Evolutionary conservation across 2,888 invertebrate genomes (phyloP), one percentile per base, ranked within the genome.

Genomic region (Cabera pusaria): DNA sequence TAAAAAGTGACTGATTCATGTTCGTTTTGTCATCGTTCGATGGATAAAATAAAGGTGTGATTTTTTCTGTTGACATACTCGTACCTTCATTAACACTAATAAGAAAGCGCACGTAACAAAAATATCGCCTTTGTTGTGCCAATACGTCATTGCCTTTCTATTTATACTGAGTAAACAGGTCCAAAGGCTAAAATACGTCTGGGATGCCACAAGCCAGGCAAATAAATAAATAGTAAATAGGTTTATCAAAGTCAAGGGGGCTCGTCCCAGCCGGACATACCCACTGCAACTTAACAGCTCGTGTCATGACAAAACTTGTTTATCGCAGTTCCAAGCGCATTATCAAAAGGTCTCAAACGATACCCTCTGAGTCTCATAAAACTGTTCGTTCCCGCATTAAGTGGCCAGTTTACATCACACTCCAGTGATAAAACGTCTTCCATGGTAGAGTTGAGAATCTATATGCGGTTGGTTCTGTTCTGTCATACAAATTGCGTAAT

Each of bases 301-400:
- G 36, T 27, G 39, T 52, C 37, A 53, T 71, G 64, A 72, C 69
- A 64, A 64, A 51, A 62, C 59, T 48, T 44, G 46, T 44, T 55
- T 64, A 59, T 60, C 58, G 29, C 22, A 40, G 50, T 44, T 51
- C 49, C 48, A 49, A 49, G 53, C 66, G 60, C 41, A 51, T 47
- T 68, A 68, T 64, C 75, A 59, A 31, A 50, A 71, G 79, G 80
- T 73, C 72, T 56, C 50, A 35, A 45, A 33, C 52, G 77, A 79
- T 81, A 80, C 55, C 74, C 75, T 70, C 52, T 46, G 52, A 50
- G 38, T 64, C 66, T 59, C 65, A 72, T 82, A 83, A 73, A 78
- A 74, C 65, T 64, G 68, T 67, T 68, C 65, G 64, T 57, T 44
- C 52, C 48, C 52, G 53, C 61, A 59, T 44, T 64, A 57, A 55